Base-by-base conservation (phyloP, 2,888 invertebrate species). In the Calliopum simillimum region DNA sequence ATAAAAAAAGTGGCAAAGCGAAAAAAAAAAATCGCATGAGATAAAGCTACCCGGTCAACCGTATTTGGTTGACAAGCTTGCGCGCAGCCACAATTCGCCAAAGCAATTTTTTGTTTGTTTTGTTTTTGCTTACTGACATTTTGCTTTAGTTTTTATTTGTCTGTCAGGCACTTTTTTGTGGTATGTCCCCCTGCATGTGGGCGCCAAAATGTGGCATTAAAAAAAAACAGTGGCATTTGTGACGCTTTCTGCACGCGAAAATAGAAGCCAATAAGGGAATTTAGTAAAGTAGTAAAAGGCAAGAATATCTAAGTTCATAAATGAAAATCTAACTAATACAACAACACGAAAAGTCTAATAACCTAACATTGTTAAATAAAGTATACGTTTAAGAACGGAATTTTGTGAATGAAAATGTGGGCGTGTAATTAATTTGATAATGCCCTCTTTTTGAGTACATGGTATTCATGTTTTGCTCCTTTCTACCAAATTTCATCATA, bases 201-300 rank as follows among this genome's bases (percentile, higher is more conserved):
- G 55, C 44, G 65, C 55, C 46, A 43, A n/a, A 46, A n/a, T 23
- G 55, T 13, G 53, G 16, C 41, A 64, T 64, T 43, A 51, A 53
- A 64, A 51, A 53, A 64, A 64, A 43, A 19, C 51, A 19, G 64
- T 19, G 53, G 19, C 64, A 21, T 23, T 14, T 23, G 23, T 21
- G 13, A 23, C 53, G 21, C 19, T 19, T 23, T 23, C 13, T 12
- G 23, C 19, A 33, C 8, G 33, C 2, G n/a, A 33, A 33, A 33
- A 33, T 33, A 5, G 8, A 33, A 33, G 1, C 33, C 33, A 33
- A 33, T 33, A 33, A 33, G 33, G 8, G 5, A 33, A 33, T 2
- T 33, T 6, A 8, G 8, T 5, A 33, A 33, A 8, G 33, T n/a
- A n/a, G n/a, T n/a, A n/a, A 33, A 33, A 33, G 5, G 5, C 8